These are phyloP conservation scores for Mactra quadrangularis DNA, from an alignment of 1,140 invertebrate genomes.

Conservation along the genomic window DNA sequence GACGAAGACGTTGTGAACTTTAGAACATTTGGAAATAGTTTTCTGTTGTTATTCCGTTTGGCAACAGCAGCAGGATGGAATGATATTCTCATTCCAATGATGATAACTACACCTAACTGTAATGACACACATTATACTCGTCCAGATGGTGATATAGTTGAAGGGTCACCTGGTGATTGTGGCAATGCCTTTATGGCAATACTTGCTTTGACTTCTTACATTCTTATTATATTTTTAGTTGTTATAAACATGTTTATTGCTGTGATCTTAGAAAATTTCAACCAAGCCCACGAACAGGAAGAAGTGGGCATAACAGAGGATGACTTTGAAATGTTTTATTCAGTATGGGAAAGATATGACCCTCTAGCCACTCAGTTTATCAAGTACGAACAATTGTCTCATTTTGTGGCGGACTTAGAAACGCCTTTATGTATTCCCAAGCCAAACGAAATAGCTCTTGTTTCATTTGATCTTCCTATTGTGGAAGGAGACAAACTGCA, in stretches of 20 bases:
- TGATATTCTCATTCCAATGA: constrained; percentile 96
- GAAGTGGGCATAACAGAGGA: constrained; percentile 97
- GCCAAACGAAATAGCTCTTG: constrained; percentile 96
- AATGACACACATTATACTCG: constrained; percentile 87
- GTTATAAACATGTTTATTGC: constrained; percentile 99
- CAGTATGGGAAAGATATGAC: constrained; percentile 98
- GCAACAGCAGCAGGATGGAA: constrained; percentile 99
- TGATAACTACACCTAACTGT: constrained; percentile 92
- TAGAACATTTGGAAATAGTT: constrained; percentile 96
- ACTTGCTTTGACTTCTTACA: constrained; percentile 97
- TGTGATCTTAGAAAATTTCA: constrained; percentile 98
- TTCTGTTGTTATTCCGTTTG: constrained; percentile 96
- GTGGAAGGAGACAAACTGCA: constrained; percentile 97
- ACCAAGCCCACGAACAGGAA: constrained; percentile 98
- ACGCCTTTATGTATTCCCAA: constrained; percentile 94
- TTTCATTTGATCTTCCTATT: constrained; percentile 98
- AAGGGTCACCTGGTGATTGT: constrained; percentile 92
- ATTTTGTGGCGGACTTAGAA: constrained; percentile 97
- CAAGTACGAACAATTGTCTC: constrained; percentile 95
- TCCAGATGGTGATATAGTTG: constrained; percentile 84
- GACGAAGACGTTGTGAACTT: constrained; percentile 84
- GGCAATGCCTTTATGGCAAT: constrained; percentile 95
- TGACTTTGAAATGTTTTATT: constrained; percentile 99
- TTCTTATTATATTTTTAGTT: constrained; percentile 98
- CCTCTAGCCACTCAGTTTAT: constrained; percentile 98